Evolutionary conservation across 2,113 vertebrate species (phyloP).

Genomic region (Amblyornis subalaris): DNA sequence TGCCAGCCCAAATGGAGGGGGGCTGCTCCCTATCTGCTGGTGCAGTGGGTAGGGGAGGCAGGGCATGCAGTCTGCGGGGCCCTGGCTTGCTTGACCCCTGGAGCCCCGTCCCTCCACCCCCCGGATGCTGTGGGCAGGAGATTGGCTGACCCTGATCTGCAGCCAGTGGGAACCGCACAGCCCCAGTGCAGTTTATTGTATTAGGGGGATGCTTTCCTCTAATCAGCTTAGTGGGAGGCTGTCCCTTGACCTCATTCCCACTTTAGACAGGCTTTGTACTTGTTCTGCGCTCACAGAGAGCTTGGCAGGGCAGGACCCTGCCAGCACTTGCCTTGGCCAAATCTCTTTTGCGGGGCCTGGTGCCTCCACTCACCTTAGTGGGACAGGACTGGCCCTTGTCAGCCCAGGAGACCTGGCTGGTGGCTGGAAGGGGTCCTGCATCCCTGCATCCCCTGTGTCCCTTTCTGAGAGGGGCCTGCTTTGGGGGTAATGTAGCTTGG

Average conservation of each 20-base stretch:
- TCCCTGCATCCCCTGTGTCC: not conserved
- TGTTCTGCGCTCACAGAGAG: not conserved
- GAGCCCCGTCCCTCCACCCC: not conserved
- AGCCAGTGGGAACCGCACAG: not conserved
- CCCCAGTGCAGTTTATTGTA: not conserved
- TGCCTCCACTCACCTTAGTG: not conserved
- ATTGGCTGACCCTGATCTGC: not conserved
- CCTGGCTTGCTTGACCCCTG: not conserved
- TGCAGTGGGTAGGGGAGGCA: not conserved
- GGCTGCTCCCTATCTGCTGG: not conserved
- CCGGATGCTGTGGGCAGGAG: not conserved
- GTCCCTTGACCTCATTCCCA: constrained; percentile 41
- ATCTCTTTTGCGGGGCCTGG: not conserved
- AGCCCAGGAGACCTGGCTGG: not conserved
- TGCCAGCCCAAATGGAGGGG: accelerated
- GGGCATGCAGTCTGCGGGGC: accelerated
- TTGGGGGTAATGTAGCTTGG: not conserved
- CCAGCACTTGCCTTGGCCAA: not conserved
- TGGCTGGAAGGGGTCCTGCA: not conserved
- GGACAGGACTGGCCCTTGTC: not conserved
- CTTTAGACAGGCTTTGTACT: constrained; percentile 19
- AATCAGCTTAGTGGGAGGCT: constrained; percentile 42
- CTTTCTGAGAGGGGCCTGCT: not conserved
- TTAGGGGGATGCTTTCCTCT: constrained; percentile 33
- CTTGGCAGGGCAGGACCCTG: not conserved